Evolutionary conservation across 2,113 vertebrate species (phyloP).

Genomic region (Nanger granti): DNA sequence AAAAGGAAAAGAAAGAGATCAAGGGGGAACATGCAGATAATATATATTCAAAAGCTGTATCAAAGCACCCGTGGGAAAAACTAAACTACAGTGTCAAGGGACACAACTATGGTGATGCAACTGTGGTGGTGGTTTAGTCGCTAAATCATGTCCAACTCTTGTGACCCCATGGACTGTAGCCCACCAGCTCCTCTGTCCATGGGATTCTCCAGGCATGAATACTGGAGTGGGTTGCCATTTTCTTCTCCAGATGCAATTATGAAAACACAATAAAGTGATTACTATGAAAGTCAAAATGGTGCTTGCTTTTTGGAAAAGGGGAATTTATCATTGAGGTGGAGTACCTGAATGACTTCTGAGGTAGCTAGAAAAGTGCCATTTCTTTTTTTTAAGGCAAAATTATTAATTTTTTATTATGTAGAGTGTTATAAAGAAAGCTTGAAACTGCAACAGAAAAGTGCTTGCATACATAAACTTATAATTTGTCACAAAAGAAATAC

Average conservation of each 20-base stretch:
- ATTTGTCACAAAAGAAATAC: background rate
- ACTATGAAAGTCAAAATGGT: background rate
- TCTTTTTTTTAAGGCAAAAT: background rate
- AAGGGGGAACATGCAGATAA: background rate
- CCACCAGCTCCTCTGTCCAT: background rate
- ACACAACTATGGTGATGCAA: background rate
- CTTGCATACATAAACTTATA: background rate
- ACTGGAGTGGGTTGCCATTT: background rate
- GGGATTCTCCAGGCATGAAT: background rate
- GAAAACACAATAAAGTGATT: background rate
- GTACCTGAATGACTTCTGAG: background rate
- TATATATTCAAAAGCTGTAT: background rate
- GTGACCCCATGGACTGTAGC: background rate
- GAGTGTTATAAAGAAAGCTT: background rate
- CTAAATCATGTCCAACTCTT: background rate
- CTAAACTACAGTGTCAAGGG: background rate
- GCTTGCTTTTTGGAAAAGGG: background rate
- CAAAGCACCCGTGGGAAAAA: background rate
- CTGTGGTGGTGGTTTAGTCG: background rate
- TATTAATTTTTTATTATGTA: background rate
- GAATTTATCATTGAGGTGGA: background rate
- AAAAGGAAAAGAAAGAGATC: background rate
- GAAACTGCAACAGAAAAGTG: background rate
- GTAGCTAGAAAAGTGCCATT: background rate
- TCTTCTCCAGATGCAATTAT: background rate